Conservation (phyloP, 2,113 vertebrate genomes). For the Eclectus roratus region DNA sequence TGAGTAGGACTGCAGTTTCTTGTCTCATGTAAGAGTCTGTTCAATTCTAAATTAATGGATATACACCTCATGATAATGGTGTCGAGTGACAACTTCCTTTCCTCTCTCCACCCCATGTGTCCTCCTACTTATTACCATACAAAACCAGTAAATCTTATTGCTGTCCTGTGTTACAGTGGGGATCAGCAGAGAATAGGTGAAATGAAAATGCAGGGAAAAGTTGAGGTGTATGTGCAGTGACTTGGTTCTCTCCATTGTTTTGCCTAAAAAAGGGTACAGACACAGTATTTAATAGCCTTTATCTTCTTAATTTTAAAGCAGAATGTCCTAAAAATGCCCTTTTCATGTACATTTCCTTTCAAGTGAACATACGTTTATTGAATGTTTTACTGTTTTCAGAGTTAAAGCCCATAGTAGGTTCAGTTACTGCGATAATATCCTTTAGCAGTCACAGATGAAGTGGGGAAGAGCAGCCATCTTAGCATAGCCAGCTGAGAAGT, state of each 20-base stretch:
- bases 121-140: background rate
- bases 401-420: background rate
- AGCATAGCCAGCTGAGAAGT: background rate
- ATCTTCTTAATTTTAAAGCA: background rate
- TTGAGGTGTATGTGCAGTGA: background rate
- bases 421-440: background rate
- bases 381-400: background rate
- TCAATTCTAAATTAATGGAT: background rate
- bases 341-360: background rate
- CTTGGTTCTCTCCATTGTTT: background rate
- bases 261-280: background rate
- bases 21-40: background rate
- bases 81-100: background rate
- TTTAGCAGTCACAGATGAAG: background rate
- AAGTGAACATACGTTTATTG: background rate
- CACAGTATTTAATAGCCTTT: background rate
- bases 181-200: background rate
- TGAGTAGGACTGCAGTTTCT: background rate
- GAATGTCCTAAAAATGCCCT: background rate
- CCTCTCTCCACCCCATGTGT: accelerated
- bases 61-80: background rate
- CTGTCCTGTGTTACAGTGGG: background rate
- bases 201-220: background rate
- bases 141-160: background rate
- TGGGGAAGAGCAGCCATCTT: background rate